Base-by-base conservation (phyloP, 2,797 vertebrate genomes). In the Octomys mimax region DNA sequence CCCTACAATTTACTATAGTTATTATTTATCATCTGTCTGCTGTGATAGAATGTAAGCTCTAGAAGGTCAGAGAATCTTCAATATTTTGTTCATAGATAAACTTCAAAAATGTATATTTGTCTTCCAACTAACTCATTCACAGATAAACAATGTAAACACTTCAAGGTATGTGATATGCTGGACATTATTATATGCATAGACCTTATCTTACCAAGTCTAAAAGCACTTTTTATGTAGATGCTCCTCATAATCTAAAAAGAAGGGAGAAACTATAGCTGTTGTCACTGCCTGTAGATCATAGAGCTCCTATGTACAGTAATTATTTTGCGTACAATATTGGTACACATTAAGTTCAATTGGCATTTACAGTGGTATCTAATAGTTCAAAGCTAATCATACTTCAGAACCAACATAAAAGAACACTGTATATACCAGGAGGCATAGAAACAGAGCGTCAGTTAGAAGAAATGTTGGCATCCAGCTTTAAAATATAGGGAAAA, bases 401-500 rank as follows among this genome's bases (percentile, higher is more conserved):
- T 90, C 26, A n/a, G 31, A 52, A 80, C 36, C 59, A 46, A 89
- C 49, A 59, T 83, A 77, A 89, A 89, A 89, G 49, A 2, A 77
- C 62, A n/a, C 57, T 66, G 26, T 39, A 46, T 39, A 46, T 78
- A 19, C 24, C 61, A 4, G 21, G 90, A 94, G 86, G 24, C 13
- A 70, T 9, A 85, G 28, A 77, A 85, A 78, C 36, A 83, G 24
- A 81, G 59, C 31, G 57, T 59, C 7, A 49, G 7, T 79, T 26
- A 16, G 46, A 77, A 83, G 46, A 73, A 81, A 33, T 33, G 13
- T n/a, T 94, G 26, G 28, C 46, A 87, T 71, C 31, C 73, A 75
- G 13, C 22, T 88, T 92, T 87, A 87, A 92, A 33, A 75, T 77
- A 61, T 26, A 75, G 13, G 54, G 80, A 62, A 87, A 78, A 66